Evolutionary conservation across 2,888 invertebrate genomes (phyloP).

Genomic region (Trissoscelio sp.): DNA sequence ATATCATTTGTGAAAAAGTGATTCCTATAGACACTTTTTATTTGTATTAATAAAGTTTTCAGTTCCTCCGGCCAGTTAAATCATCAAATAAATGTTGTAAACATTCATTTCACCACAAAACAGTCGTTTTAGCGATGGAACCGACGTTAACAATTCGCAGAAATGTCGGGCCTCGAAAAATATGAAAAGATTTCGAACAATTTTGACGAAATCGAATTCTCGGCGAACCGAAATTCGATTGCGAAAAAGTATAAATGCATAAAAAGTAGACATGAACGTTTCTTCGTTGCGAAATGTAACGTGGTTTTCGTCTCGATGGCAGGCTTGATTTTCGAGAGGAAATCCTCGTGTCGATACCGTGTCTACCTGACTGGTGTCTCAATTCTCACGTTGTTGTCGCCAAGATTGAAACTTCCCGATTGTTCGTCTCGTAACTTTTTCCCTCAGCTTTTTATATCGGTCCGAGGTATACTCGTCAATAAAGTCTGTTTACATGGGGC

Average conservation of each 20-base stretch:
- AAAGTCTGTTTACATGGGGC: slow-evolving; percentile 55
- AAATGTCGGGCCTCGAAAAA: slow-evolving; percentile 2
- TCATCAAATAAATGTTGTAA: too few relatives aligned
- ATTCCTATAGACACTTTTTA: too few relatives aligned
- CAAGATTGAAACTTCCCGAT: slow-evolving; percentile 72
- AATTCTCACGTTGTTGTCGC: slow-evolving; percentile 72
- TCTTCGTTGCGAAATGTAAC: slow-evolving; percentile 55
- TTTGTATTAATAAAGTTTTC: too few relatives aligned
- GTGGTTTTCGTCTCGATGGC: slow-evolving; percentile 63
- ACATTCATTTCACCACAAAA: neutral
- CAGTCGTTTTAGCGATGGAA: neutral
- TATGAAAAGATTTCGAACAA: slow-evolving; percentile 28
- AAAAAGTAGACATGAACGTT: slow-evolving; percentile 57
- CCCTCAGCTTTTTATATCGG: slow-evolving; percentile 14
- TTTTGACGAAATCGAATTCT: slow-evolving; percentile 27
- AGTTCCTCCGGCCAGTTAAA: too few relatives aligned
- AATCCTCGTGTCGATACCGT: slow-evolving; percentile 71
- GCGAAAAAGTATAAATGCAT: slow-evolving; percentile 50
- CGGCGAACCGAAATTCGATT: slow-evolving; percentile 41
- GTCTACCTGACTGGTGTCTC: slow-evolving; percentile 75
- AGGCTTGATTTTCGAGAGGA: slow-evolving; percentile 71
- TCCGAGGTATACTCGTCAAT: slow-evolving; percentile 45
- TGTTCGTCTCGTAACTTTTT: slow-evolving; percentile 57
- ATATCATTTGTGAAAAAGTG: too few relatives aligned
- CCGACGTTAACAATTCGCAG: neutral